Base-by-base conservation (phyloP, 1,140 invertebrate species). In the Euura saliciscinereae region DNA sequence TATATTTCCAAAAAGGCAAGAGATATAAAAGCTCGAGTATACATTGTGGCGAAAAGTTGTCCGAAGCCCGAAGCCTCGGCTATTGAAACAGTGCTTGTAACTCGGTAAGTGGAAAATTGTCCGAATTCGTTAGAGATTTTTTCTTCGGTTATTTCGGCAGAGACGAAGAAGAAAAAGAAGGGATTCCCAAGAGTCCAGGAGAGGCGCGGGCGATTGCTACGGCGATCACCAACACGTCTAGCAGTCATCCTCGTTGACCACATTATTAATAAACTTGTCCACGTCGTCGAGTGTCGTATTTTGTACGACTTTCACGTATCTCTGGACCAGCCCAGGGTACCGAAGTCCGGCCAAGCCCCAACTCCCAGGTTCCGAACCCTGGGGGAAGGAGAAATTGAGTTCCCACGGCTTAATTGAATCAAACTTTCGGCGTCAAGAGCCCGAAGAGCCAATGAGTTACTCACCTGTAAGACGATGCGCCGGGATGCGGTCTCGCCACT, bases 191-290 rank as follows among this genome's bases (percentile, higher is more conserved):
- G 28, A 28, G 28, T 28, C 28, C 28, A 28, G 28, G 28, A 28
- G 28, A 28, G 28, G 28, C 28, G 10, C 51, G 51, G 8, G 51
- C 51, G 13, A 59, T 59, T 8, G 51, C 13, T 59, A 8, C 51
- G 28, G 28, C 51, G 51, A 59, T 59, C 51, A n/a, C 51, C 51
- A 59, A n/a, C 0, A 59, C 51, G 13, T n/a, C 10, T 59, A 59
- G 13, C 3, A 59, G 51, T 59, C 51, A 1, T 59, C 51, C 51
- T n/a, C 51, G 8, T 6, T 59, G 51, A 59, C 8, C 51, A 59
- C 51, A 59, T 59, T 59, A 59, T 59, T 59, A 59, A 59, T 59
- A 59, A 59, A 59, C 51, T 59, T 59, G 51, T 59, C 13, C 51
- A 59, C 51, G 51, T 59, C 51, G 51, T 59, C 51, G 8, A n/a